Evolutionary conservation across 2,888 invertebrate species (phyloP).

Genomic region (Erebia palarica): DNA sequence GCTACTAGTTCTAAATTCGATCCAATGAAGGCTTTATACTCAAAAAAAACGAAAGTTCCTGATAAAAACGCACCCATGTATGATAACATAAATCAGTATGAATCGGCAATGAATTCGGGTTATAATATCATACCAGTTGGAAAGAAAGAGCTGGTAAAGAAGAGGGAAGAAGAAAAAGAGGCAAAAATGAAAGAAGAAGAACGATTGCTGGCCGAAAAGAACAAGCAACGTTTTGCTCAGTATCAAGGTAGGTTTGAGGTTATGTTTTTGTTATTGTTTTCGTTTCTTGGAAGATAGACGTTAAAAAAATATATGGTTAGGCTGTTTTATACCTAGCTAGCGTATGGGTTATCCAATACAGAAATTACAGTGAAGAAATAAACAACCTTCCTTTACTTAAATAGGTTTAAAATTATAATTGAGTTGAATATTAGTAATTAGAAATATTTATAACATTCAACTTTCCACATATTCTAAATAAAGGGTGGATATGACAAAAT

Average conservation of each 20-base stretch:
- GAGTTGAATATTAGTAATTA: too few relatives aligned
- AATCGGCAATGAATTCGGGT: slow-evolving; percentile 51
- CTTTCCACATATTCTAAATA: too few relatives aligned
- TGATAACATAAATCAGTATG: slow-evolving; percentile 87
- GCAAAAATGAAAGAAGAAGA: slow-evolving; percentile 52
- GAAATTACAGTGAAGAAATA: too few relatives aligned
- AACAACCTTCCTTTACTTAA: too few relatives aligned
- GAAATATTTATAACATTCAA: too few relatives aligned
- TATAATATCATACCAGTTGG: slow-evolving; percentile 57
- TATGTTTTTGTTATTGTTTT: slow-evolving; percentile 53
- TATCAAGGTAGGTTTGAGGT: slow-evolving; percentile 70
- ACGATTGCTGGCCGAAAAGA: slow-evolving; percentile 60
- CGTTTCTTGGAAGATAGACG: not conserved
- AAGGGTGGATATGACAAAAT: too few relatives aligned
- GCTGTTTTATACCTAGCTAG: not conserved
- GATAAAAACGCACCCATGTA: slow-evolving; percentile 82
- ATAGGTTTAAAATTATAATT: too few relatives aligned
- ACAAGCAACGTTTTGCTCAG: slow-evolving; percentile 67
- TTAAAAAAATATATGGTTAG: not conserved
- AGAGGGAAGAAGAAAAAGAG: slow-evolving; percentile 64
- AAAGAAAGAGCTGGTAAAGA: slow-evolving; percentile 53
- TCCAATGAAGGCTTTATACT: slow-evolving; percentile 86
- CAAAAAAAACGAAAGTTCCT: slow-evolving; percentile 79
- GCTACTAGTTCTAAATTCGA: slow-evolving; percentile 82
- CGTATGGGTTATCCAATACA: not conserved